Conservation (phyloP, 2,888 invertebrate genomes). For the Tetheella fluctuosa region DNA sequence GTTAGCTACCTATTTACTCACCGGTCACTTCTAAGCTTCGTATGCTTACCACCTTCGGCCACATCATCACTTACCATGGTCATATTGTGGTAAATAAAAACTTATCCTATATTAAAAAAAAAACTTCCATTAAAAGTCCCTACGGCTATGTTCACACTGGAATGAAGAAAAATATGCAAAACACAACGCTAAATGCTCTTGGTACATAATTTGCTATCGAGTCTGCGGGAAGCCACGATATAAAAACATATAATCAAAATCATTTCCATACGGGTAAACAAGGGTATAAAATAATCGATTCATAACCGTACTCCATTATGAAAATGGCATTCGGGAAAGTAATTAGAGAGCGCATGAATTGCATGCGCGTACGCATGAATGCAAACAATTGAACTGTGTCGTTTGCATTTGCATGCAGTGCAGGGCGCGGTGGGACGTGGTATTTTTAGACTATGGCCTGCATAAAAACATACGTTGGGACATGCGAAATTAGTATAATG, state of each 20-base stretch:
- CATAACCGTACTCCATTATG: slow-evolving; percentile 1
- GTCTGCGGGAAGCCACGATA: not conserved
- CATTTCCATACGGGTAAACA: slow-evolving; percentile 4
- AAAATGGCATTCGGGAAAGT: slow-evolving; percentile 32
- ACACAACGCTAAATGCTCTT: not conserved
- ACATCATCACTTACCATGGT: too few species aligned
- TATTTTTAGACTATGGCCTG: slow-evolving; percentile 10
- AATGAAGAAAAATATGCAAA: not conserved
- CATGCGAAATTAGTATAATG: not conserved
- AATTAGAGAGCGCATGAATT: slow-evolving; percentile 37
- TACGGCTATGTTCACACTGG: not conserved
- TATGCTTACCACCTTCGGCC: too few species aligned
- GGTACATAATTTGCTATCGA: not conserved
- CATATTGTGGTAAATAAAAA: too few species aligned
- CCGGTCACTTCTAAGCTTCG: too few species aligned
- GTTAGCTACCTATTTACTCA: too few species aligned
- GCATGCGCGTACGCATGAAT: slow-evolving; percentile 28
- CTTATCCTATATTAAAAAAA: too few species aligned
- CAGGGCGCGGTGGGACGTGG: slow-evolving; percentile 30
- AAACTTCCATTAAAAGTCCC: too few species aligned
- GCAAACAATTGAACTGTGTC: slow-evolving; percentile 49
- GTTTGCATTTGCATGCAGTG: slow-evolving; percentile 44
- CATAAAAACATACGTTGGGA: slow-evolving; percentile 1
- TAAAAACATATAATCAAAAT: slow-evolving; percentile 2
- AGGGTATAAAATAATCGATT: not conserved